Evolutionary conservation across 1,140 invertebrate genomes (phyloP), one percentile per base, ranked within the genome.

Genomic region (Hyles vespertilio): DNA sequence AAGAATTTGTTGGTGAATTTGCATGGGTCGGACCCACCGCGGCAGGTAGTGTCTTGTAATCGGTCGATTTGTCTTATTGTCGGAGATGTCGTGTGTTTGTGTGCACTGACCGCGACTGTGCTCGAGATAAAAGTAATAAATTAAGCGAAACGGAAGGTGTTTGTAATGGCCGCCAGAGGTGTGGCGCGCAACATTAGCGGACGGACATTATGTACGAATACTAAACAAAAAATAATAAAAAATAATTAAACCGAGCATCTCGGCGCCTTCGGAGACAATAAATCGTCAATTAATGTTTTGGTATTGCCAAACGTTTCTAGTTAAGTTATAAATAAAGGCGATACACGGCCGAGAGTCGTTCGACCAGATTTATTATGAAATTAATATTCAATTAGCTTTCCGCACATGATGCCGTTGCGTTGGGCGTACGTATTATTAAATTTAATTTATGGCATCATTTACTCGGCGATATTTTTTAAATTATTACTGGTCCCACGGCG

Each of bases 351-450:
- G 60, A 79, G 71, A 85, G 70, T 79, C 54, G 83, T 79, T 74
- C 66, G 62, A 77, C 75, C 74, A 83, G 85, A 88, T 88, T 88
- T 87, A 84, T 84, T 79, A 78, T 81, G 74, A 85, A 84, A 87
- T 88, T 88, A 88, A 88, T 87, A 88, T 87, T 87, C 85, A 87
- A 87, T 88, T 88, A 85, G 81, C 84, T 88, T 85, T 88, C 85
- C 81, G 82, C 82, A 88, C 84, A 88, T 88, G 85, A 84, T 74
- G 76, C 72, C 63, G 69, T 73, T 74, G 66, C 65, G 74, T 70
- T 83, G 76, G 82, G 79, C 84, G 78, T 81, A 73, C 69, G 81
- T 85, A 79, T 87, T 88, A 88, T 88, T 88, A 88, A 84, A 70
- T 78, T 81, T 74, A 83, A 88, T 88, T 88, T 88, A 88, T 88